Conservation (phyloP, 2,797 vertebrate genomes). For the Hapalemur alaotrensis region DNA sequence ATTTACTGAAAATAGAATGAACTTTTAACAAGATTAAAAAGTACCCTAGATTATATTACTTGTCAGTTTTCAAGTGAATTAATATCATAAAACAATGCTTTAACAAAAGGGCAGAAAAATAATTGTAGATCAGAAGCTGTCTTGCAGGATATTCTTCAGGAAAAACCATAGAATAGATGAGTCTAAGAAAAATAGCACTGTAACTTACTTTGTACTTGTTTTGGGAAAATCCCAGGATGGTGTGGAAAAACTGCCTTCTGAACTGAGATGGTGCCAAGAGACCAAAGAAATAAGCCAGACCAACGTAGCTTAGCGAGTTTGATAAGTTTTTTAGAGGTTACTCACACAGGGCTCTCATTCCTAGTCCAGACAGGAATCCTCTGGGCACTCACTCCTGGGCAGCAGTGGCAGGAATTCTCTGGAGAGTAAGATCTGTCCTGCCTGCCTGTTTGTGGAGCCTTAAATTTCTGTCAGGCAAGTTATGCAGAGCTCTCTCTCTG, state of each 20-base stretch:
- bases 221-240: neutral
- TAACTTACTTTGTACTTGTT: neutral
- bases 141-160: conserved; percentile 11
- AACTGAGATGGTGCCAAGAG: neutral
- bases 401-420: neutral
- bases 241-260: neutral
- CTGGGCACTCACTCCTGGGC: neutral
- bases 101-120: conserved; percentile 19
- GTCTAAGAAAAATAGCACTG: neutral
- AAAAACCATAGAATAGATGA: neutral
- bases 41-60: neutral
- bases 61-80: conserved; percentile 43
- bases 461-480: neutral
- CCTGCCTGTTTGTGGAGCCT: neutral
- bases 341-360: neutral
- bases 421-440: neutral
- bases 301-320: neutral
- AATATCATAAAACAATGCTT: neutral
- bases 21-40: conserved; percentile 40
- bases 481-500: neutral
- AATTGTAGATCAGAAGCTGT: neutral
- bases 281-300: neutral
- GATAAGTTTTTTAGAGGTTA: neutral
- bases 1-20: conserved; percentile 41
- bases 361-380: neutral